Evolutionary conservation across 1,140 invertebrate species (phyloP), one percentile per base, ranked within the genome.

Genomic region (Belonocnema kinseyi): DNA sequence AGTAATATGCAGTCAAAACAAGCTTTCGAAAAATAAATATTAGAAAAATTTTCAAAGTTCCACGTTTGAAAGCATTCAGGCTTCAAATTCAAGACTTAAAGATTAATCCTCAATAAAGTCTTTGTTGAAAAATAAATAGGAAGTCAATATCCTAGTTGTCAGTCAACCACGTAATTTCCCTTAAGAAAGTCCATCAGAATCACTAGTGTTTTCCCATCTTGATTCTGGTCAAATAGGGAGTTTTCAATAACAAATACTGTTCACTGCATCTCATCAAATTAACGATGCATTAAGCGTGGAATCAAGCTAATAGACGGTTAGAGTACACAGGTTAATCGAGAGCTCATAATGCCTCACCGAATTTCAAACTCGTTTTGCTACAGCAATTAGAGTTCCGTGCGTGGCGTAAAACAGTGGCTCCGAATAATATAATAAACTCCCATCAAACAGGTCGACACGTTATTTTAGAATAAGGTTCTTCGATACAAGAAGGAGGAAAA

Each of bases 301-400:
- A 46, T 46, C 40, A 46, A 46, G 40, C 40, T 46, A 86, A 87
- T 87, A 82, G 83, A 86, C 82, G 83, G 80, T 79, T 81, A 80
- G 78, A 74, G 76, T 81, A 85, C 79, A 78, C 72, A 85, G 85
- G 86, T 87, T 86, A 86, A 85, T 86, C 85, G 83, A 87, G 83
- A 77, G 80, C 83, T 84, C 83, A 86, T 86, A 85, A 86, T 85
- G 85, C 83, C 83, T 85, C 79, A 77, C 78, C 76, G 79, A 75
- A 66, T 77, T 83, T 76, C 76, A 81, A 88, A 88, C 85, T 85
- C 85, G 85, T 88, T 87, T 85, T 73, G 21, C 58, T 80, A 72
- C 81, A 66, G 16, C 53, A 77, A 56, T 46, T 51, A 56, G 54
- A 77, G n/a, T 80, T 52, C 77, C 76, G 73, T 76, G 40, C 54